Evolutionary conservation across 2,113 vertebrate genomes (phyloP), one percentile per base, ranked within the genome.

Genomic region (Hippoglossus stenolepis): DNA sequence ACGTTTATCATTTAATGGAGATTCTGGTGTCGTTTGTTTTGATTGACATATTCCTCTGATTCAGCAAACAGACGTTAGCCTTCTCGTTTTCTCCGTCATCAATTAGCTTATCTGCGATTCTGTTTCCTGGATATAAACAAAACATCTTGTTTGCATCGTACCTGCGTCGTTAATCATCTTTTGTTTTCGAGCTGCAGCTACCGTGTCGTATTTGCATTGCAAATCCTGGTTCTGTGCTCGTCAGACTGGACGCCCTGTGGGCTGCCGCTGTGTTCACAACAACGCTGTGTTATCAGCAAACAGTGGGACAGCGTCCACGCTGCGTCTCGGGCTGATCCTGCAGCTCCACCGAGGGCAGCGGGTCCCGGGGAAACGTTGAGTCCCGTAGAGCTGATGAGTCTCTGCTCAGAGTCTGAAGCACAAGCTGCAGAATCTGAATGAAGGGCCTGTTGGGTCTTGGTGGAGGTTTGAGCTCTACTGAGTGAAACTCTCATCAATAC

Each of bases 101-200:
- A 65, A 43, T 84, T 54, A 56, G 69, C 31, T 80, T 40, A 60
- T 82, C 70, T 56, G 26, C 45, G 21, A 73, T 70, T 73, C 23
- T n/a, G 53, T 63, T 83, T 72, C 69, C 73, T 20, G 58, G 47
- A 56, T 31, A 56, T 56, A 75, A 63, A 35, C 78, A 70, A 65
- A 59, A 58, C 61, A 62, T 80, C 73, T 79, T 65, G 43, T 83
- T 86, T 83, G 78, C 74, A 68, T 64, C 13, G 62, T 57, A 2
- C 64, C 28, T 54, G 15, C 21, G 21, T 64, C 20, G 26, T 49
- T 62, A 47, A 60, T 61, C 14, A n/a, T 7, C 14, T 60, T 24
- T 7, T 4, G 21, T 21, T 38, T 38, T 59, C 1, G 23, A 63
- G 35, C 4, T 40, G 60, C 68, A 72, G 58, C 67, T 18, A 51